Base-by-base conservation (phyloP, 2,888 invertebrate species). In the Harmothoe impar region DNA sequence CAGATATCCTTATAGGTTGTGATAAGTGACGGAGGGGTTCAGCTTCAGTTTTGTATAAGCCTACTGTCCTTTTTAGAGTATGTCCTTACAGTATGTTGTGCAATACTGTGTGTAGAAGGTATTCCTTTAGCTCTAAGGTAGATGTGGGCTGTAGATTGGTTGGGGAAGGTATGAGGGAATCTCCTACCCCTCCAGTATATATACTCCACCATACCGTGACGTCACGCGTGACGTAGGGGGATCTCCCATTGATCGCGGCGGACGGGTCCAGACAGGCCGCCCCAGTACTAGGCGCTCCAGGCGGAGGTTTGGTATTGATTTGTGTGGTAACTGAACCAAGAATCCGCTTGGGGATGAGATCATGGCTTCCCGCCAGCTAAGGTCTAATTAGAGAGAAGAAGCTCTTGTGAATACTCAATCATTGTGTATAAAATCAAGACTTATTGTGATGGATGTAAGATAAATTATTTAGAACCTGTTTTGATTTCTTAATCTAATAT, bases 201-300 rank as follows among this genome's bases (percentile, higher is more conserved):
- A 77, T 77, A 77, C 29, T 5, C 29, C 77, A 31, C 29, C 77
- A 17, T 17, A 5, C 77, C 5, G 31, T 77, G 77, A 77, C 77
- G 77, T 77, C 77, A 77, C 77, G 25, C 10, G 77, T 77, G 77
- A 77, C 77, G 77, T 77, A 20, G 25, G 5, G 77, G 29, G 7
- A 29, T 29, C 25, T 25, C 77, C 77, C 25, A 77, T 31, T 31
- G 77, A 31, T 77, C 29, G 77, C 17, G n/a, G 15, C 29, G 17
- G 77, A 77, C 77, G 10, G 3, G 77, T 77, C 31, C 31, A 25
- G 31, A 29, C 77, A 77, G 29, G 31, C 20, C 29, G 77, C 77
- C 31, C n/a, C 77, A 29, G 77, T 7, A 31, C 23, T 31, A 15
- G 29, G 17, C 31, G 5, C 77, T 77, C 77, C 77, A 77, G 25